These are phyloP conservation scores for Alitta virens DNA, from an alignment of 2,888 invertebrate species.

Conservation along the genomic window DNA sequence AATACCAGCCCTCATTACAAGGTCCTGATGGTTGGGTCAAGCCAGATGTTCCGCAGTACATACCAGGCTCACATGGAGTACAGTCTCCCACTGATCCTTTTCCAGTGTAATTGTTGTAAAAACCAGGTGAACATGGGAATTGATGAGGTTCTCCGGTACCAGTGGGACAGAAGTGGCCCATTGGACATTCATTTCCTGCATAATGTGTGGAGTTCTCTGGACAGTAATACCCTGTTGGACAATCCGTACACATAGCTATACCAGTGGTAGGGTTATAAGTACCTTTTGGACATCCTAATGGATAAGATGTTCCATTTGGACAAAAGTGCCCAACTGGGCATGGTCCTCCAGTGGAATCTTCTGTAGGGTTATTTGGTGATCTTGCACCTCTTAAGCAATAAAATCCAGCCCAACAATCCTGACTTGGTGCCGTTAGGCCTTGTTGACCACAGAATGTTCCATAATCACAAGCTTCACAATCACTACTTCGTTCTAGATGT, in stretches of 20 bases:
- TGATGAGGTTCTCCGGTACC: slow-evolving; percentile 37
- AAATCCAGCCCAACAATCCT: slow-evolving; percentile 49
- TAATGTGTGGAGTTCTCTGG: slow-evolving; percentile 34
- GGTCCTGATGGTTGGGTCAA: slow-evolving; percentile 34
- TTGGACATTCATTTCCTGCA: slow-evolving; percentile 31
- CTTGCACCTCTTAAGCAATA: slow-evolving; percentile 45
- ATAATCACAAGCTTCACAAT: slow-evolving; percentile 41
- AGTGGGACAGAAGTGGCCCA: slow-evolving; percentile 46
- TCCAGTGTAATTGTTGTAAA: slow-evolving; percentile 42
- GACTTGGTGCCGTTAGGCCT: slow-evolving; percentile 41
- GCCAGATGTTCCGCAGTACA: slow-evolving; percentile 42
- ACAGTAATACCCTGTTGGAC: slow-evolving; percentile 47
- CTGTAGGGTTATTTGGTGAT: slow-evolving; percentile 36
- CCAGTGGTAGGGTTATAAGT: slow-evolving; percentile 39
- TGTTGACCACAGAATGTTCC: slow-evolving; percentile 41
- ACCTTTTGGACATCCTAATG: slow-evolving; percentile 48
- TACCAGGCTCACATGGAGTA: slow-evolving; percentile 45
- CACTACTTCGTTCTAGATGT: slow-evolving; percentile 39
- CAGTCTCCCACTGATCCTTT: slow-evolving; percentile 36
- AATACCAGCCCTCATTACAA: slow-evolving; percentile 51
- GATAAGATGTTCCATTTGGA: slow-evolving; percentile 46
- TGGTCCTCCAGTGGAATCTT: slow-evolving; percentile 39
- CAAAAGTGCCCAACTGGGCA: slow-evolving; percentile 52
- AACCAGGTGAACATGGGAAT: slow-evolving; percentile 44
- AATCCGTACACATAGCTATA: slow-evolving; percentile 17